Percentiles rank a stretch among this genome's conserved stretches.
Conservation (phyloP, 37 sponge, comb jelly and placozoan genomes). For the Agelas oroides region DNA sequence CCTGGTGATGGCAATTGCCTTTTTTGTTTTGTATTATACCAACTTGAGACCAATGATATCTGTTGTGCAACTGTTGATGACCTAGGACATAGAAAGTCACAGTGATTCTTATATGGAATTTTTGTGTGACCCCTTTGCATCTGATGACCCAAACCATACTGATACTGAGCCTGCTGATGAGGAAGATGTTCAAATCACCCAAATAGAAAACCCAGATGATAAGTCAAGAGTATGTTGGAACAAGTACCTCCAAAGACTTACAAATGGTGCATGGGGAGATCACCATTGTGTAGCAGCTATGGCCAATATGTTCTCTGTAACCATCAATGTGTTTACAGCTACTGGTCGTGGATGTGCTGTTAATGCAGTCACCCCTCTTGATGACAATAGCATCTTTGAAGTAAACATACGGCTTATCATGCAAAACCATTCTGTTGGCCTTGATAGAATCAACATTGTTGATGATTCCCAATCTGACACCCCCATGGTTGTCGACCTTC, state of each 20-base stretch:
- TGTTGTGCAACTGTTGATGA: too few species aligned
- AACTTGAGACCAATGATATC: too few species aligned
- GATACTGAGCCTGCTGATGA: slow-evolving; percentile 7
- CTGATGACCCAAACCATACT: slow-evolving; percentile 11
- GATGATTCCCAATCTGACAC: too few species aligned
- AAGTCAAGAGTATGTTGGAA: neutral
- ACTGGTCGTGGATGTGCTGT: too few species aligned
- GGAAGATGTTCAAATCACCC: neutral
- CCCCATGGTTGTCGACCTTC: too few species aligned
- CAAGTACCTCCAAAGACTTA: slow-evolving; percentile 10
- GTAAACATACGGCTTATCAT: neutral
- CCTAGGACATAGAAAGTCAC: too few species aligned
- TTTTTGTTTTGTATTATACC: too few species aligned
- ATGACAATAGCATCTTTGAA: too few species aligned
- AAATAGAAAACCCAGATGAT: slow-evolving; percentile 4
- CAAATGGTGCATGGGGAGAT: slow-evolving; percentile 41
- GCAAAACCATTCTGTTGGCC: neutral
- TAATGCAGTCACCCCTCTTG: too few species aligned
- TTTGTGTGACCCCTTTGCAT: slow-evolving; percentile 11
- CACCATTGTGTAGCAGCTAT: neutral
- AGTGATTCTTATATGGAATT: slow-evolving; percentile 26
- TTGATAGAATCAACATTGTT: too few species aligned
- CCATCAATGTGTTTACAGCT: slow-evolving; percentile 5
- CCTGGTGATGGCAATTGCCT: too few species aligned
- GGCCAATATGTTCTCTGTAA: neutral